phyloP scores from a whole-genome alignment of 2,797 vertebrate genomes.

The Microhierax caerulescens region DNA sequence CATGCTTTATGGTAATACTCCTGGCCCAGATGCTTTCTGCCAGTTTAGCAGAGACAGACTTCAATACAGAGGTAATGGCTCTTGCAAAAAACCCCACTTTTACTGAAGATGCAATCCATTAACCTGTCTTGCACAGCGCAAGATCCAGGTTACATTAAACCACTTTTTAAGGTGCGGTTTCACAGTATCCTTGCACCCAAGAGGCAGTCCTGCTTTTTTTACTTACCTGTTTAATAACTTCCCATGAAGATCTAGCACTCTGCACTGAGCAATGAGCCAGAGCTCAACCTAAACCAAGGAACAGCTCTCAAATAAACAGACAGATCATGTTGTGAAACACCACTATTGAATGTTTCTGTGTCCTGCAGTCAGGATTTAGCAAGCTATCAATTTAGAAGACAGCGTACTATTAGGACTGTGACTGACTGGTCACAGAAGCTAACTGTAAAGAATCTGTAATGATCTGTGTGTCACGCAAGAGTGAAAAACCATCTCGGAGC shows the following conservation, averaged over 20 bases:
- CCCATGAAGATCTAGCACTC: not conserved
- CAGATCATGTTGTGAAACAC: not conserved
- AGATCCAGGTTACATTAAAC: not conserved
- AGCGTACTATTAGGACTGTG: not conserved
- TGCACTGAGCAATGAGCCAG: not conserved
- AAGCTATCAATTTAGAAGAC: not conserved
- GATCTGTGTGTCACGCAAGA: not conserved
- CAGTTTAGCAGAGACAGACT: not conserved
- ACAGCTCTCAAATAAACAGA: not conserved
- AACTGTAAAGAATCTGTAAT: not conserved
- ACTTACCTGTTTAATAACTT: slow-evolving; percentile 11
- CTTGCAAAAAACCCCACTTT: not conserved
- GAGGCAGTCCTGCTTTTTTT: not conserved
- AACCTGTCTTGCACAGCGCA: not conserved
- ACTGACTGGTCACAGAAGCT: not conserved
- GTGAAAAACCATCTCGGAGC: not conserved
- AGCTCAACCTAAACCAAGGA: slow-evolving; percentile 2
- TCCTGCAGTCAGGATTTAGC: not conserved
- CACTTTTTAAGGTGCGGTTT: not conserved
- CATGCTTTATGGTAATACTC: not conserved
- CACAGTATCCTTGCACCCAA: not conserved
- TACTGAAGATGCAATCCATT: not conserved
- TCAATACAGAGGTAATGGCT: not conserved
- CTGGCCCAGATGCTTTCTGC: not conserved
- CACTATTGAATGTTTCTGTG: not conserved